A percentile compares a stretch with the other conserved stretches of the same genome.
Evolutionary conservation across 2,888 invertebrate genomes (phyloP).

Genomic region (Andricus quercusramuli): DNA sequence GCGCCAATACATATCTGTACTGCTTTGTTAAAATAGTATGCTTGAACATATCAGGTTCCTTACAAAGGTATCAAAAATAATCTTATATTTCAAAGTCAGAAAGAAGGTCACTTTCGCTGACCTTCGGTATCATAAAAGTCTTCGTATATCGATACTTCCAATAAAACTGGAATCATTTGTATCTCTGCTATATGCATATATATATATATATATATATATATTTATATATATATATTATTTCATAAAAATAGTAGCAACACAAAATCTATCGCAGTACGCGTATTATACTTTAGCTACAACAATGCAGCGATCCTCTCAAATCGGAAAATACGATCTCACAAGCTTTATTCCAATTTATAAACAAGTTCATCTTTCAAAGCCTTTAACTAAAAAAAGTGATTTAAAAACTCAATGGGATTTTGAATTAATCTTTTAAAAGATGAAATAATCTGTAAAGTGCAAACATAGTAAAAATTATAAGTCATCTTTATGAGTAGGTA

Average conservation of each 20-base stretch:
- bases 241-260: slow-evolving; percentile 62
- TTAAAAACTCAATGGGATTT: background rate
- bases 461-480: background rate
- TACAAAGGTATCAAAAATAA: slow-evolving; percentile 70
- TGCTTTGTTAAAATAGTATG: slow-evolving; percentile 49
- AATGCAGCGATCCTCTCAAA: slow-evolving; percentile 52
- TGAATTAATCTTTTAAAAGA: background rate
- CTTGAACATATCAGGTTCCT: slow-evolving; percentile 67
- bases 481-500: background rate
- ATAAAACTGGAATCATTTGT: slow-evolving; percentile 77
- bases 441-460: slow-evolving; percentile 1
- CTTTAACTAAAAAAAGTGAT: background rate
- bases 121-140: slow-evolving; percentile 65
- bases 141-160: slow-evolving; percentile 72
- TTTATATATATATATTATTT: slow-evolving; percentile 56
- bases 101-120: slow-evolving; percentile 52
- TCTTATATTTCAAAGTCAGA: slow-evolving; percentile 59
- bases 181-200: slow-evolving; percentile 60
- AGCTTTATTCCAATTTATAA: slow-evolving; percentile 50
- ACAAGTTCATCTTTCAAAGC: background rate
- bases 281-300: slow-evolving; percentile 59
- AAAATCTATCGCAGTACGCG: slow-evolving; percentile 70
- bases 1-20: background rate
- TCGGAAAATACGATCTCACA: slow-evolving; percentile 55
- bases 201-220: slow-evolving; percentile 53